phyloP scores from a whole-genome alignment of 2,888 invertebrate species.

The Drosophila fungiperda region DNA sequence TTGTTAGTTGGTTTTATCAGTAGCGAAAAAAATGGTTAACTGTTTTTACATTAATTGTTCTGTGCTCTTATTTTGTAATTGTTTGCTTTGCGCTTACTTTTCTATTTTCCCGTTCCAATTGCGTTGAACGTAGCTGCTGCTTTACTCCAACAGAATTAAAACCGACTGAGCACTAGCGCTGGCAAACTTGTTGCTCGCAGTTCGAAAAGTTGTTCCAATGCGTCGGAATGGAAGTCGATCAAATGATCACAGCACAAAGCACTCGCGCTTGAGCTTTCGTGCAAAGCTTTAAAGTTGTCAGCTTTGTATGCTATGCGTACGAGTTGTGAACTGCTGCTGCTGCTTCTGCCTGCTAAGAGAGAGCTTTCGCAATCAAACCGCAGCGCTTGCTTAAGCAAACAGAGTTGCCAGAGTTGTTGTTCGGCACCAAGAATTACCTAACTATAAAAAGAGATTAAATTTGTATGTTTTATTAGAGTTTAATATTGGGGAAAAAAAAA shows the following conservation, averaged over 20 bases:
- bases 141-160: conserved; percentile 74
- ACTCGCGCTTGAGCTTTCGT: conserved; percentile 50
- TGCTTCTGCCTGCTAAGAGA: conserved; percentile 15
- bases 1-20: neutral
- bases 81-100: conserved; percentile 66
- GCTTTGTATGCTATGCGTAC: conserved; percentile 45
- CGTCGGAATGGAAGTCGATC: conserved; percentile 41
- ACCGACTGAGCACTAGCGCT: conserved; percentile 69
- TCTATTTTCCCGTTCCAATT: conserved; percentile 65
- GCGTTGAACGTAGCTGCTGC: conserved; percentile 72
- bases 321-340: conserved; percentile 53
- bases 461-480: neutral
- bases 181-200: conserved; percentile 61
- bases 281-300: conserved; percentile 43
- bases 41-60: conserved; percentile 27
- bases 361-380: conserved; percentile 37
- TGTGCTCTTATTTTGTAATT: conserved; percentile 36
- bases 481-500: neutral
- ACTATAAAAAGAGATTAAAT: neutral
- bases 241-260: conserved; percentile 33
- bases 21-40: conserved; percentile 4
- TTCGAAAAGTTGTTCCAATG: conserved; percentile 68
- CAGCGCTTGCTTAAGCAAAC: conserved; percentile 14
- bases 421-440: neutral
- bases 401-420: conserved; percentile 36